These are phyloP conservation scores for Meloidogyne chitwoodi DNA, from an alignment of 1,140 invertebrate genomes.

Conservation along the genomic window DNA sequence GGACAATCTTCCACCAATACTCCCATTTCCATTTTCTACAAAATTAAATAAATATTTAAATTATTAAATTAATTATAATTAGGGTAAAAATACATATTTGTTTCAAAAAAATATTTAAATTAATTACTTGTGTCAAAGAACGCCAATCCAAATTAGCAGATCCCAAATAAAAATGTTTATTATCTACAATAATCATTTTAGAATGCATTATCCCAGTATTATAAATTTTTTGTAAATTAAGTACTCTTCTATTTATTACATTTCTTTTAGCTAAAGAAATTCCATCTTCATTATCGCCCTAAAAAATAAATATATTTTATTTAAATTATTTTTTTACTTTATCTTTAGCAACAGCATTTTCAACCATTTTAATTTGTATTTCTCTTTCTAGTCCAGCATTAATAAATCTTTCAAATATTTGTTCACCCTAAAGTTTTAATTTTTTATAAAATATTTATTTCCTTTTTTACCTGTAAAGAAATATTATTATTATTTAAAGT, in stretches of 20 bases:
- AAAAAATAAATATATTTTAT: neutral
- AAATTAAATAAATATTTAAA: neutral
- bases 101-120: no score
- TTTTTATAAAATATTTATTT: no score
- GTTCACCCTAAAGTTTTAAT: slow-evolving; percentile 47
- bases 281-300: slow-evolving; percentile 56
- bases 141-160: slow-evolving; percentile 77
- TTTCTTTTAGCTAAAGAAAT: slow-evolving; percentile 41
- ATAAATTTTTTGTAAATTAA: slow-evolving; percentile 78
- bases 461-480: slow-evolving; percentile 34
- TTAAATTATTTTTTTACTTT: slow-evolving; percentile 6
- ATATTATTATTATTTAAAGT: slow-evolving; percentile 31
- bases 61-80: neutral
- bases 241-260: slow-evolving; percentile 70
- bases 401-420: slow-evolving; percentile 41
- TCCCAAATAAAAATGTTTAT: slow-evolving; percentile 65
- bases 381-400: slow-evolving; percentile 37
- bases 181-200: slow-evolving; percentile 82
- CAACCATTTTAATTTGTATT: slow-evolving; percentile 51
- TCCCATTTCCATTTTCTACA: slow-evolving; percentile 87
- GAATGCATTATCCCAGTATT: slow-evolving; percentile 85
- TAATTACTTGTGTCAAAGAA: slow-evolving; percentile 82
- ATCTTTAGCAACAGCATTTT: slow-evolving; percentile 57
- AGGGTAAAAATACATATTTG: no score
- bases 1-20: slow-evolving; percentile 77